A percentile compares a stretch with the other conserved stretches of the same genome.
phyloP scores from a whole-genome alignment of 2,113 vertebrate species.

The Eolophus roseicapilla region DNA sequence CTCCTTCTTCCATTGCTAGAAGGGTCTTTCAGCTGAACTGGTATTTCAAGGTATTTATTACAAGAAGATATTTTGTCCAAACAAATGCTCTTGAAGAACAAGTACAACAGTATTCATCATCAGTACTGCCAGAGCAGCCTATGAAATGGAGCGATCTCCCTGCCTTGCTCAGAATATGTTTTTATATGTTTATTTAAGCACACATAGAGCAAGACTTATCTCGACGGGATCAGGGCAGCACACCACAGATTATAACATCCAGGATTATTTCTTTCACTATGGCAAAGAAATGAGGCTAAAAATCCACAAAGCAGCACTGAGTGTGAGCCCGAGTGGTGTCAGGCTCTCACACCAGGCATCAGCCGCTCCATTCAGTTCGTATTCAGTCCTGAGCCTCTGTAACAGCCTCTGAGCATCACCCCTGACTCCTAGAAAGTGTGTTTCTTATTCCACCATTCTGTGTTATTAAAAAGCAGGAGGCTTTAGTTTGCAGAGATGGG shows the following conservation, averaged over 20 bases:
- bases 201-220: neutral
- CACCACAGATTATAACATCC: neutral
- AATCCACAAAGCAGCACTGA: neutral
- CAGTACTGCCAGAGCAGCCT: neutral
- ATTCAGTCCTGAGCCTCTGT: neutral
- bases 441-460: neutral
- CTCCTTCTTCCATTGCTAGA: neutral
- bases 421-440: neutral
- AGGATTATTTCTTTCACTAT: neutral
- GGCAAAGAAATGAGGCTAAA: neutral
- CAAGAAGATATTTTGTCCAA: neutral
- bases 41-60: neutral
- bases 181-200: neutral
- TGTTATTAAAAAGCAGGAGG: neutral
- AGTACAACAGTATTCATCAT: neutral
- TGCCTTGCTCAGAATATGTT: neutral
- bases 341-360: neutral
- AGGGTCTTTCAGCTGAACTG: neutral
- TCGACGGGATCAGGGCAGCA: neutral
- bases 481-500: neutral
- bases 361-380: neutral
- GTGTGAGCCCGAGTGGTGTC: neutral
- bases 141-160: accelerated
- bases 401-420: neutral
- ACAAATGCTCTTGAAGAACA: neutral